Percentiles rank a stretch among this genome's conserved stretches.
Evolutionary conservation across 2,113 vertebrate species (phyloP).

Genomic region (Noctilio leporinus): DNA sequence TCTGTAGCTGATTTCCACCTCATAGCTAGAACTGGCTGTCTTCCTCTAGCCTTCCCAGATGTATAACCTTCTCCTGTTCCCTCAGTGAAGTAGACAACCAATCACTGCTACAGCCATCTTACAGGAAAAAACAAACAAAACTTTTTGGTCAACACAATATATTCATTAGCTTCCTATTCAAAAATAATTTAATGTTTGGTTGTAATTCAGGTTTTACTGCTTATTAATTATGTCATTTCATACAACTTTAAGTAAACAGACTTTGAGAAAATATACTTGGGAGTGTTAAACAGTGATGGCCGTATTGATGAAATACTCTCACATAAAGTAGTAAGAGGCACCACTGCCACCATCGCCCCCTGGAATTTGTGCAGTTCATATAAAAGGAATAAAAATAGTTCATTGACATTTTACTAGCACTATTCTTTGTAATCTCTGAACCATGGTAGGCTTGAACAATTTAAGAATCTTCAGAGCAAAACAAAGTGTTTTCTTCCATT

Average conservation of each 20-base stretch:
- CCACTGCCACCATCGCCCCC: too few relatives aligned
- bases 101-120: too few relatives aligned
- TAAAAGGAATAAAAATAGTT: slow-evolving; percentile 70
- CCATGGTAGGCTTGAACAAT: background rate
- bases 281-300: background rate
- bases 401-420: slow-evolving; percentile 61
- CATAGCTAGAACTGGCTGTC: background rate
- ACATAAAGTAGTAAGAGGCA: slow-evolving; percentile 13
- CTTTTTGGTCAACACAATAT: too few relatives aligned
- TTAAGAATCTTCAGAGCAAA: background rate
- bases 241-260: slow-evolving; percentile 40
- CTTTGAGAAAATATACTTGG: slow-evolving; percentile 54
- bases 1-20: background rate
- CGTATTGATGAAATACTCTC: background rate
- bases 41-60: background rate
- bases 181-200: too few relatives aligned
- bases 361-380: too few relatives aligned
- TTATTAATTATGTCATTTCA: slow-evolving; percentile 29
- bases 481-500: background rate
- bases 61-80: background rate
- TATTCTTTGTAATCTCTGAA: slow-evolving; percentile 30
- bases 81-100: background rate
- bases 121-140: too few relatives aligned
- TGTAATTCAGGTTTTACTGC: slow-evolving; percentile 60
- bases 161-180: too few relatives aligned